Evolutionary conservation across 2,888 invertebrate genomes (phyloP), one percentile per base, ranked within the genome.

Genomic region (Patella caerulea): DNA sequence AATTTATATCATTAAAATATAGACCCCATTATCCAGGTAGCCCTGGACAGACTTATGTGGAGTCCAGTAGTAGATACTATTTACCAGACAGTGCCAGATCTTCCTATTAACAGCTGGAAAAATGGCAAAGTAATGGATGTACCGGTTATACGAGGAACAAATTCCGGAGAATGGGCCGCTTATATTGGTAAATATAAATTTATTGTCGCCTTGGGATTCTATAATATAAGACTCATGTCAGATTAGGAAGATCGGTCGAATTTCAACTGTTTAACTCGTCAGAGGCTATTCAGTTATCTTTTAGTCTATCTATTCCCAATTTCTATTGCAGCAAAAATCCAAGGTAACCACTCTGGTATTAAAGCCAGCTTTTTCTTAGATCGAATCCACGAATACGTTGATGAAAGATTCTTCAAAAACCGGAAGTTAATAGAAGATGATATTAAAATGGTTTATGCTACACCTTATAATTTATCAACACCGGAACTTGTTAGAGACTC

Each of bases 361-460:
- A 65, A 65, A 24, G 65, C 65, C 65, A 65, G 65, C 24, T 65
- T 24, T 65, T 65, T 65, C 24, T 65, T 65, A 12, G 24, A 19
- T 11, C 65, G 24, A 65, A 65, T 65, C 19, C 19, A 65, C 19
- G 24, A 65, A 9, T 65, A 12, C 24, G 19, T 19, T 65, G 24
- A 65, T 65, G 11, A 19, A 65, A 65, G 65, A 65, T 65, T 12
- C 65, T 15, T 65, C 14, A 65, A 24, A 65, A 65, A 24, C 14
- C 19, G 65, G 65, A 65, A 65, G 24, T 12, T 24, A 24, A 65
- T 65, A 65, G 65, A 65, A 24, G 24, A 65, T 19, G 65, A 65
- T 65, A 65, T 65, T 65, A 65, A 65, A 65, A 65, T 9, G 24
- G 65, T 65, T 65, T 65, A 65, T 65, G 65, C 65, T 12, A 65